Percentiles rank a stretch among this genome's conserved stretches.
Conservation (phyloP, 2,888 invertebrate species). For the Drosophila gaucha region DNA sequence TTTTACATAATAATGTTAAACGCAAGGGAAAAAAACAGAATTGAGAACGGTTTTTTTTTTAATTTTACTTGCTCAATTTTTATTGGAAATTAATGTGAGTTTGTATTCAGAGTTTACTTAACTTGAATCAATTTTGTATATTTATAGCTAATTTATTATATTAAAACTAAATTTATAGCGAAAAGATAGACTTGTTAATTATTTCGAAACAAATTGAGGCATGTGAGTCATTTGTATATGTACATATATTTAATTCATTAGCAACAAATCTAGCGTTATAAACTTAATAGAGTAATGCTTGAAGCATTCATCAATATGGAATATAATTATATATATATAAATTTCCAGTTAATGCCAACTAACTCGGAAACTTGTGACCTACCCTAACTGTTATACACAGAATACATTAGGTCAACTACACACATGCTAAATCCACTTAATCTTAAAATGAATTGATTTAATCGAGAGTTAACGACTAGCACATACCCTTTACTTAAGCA, state of each 20-base stretch:
- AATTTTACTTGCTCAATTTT: too few species aligned
- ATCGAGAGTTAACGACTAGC: neutral
- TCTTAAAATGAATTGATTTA: neutral
- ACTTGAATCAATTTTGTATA: too few species aligned
- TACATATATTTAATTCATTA: neutral
- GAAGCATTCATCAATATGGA: constrained; percentile 1
- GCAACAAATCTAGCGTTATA: neutral
- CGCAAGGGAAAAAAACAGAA: neutral
- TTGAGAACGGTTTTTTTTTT: neutral
- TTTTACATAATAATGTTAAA: constrained; percentile 21
- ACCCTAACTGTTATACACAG: constrained; percentile 7
- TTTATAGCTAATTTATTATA: too few species aligned
- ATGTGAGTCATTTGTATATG: neutral
- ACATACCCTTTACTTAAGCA: neutral
- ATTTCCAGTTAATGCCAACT: neutral
- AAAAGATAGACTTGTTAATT: neutral
- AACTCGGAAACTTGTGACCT: constrained; percentile 1
- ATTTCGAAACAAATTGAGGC: neutral
- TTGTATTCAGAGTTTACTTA: neutral
- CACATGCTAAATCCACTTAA: constrained; percentile 3
- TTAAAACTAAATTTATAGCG: neutral
- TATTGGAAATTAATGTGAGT: too few species aligned
- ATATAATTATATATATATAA: neutral
- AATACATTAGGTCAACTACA: constrained; percentile 2
- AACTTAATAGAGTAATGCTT: neutral